phyloP scores from a whole-genome alignment of 92 coral and sea anemone genomes.

The Desmophyllum pertusum region DNA sequence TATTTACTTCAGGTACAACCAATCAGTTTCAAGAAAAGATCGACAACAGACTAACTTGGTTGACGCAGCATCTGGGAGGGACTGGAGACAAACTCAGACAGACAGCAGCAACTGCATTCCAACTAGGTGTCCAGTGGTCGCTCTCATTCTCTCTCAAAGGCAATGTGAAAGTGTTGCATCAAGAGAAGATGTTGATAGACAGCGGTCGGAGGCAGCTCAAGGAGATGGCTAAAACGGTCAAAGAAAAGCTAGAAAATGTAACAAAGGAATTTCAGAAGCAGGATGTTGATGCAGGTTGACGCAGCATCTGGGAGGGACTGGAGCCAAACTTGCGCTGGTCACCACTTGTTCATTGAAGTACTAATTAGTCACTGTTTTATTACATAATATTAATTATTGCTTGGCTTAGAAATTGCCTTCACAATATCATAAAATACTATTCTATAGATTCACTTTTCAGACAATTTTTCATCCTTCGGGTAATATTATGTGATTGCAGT shows the following conservation, averaged over 20 bases:
- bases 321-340: constrained; percentile 73
- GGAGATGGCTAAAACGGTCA: constrained; percentile 77
- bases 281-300: no score
- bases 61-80: constrained; percentile 90
- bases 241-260: constrained; percentile 78
- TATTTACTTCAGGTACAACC: constrained; percentile 85
- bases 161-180: constrained; percentile 71
- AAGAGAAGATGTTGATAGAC: constrained; percentile 78
- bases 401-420: no score
- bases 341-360: constrained; percentile 74
- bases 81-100: constrained; percentile 95
- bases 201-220: constrained; percentile 78
- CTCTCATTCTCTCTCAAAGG: constrained; percentile 66
- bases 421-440: no score
- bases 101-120: constrained; percentile 62
- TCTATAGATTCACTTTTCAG: no score
- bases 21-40: constrained; percentile 78
- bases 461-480: no score
- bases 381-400: no score
- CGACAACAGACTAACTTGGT: constrained; percentile 84
- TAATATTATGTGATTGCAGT: no score
- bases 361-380: no score
- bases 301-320: constrained; percentile 94
- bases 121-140: constrained; percentile 79
- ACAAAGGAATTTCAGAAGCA: constrained; percentile 84